phyloP scores from a whole-genome alignment of 1,140 invertebrate genomes.

The Doryteuthis pealeii region DNA sequence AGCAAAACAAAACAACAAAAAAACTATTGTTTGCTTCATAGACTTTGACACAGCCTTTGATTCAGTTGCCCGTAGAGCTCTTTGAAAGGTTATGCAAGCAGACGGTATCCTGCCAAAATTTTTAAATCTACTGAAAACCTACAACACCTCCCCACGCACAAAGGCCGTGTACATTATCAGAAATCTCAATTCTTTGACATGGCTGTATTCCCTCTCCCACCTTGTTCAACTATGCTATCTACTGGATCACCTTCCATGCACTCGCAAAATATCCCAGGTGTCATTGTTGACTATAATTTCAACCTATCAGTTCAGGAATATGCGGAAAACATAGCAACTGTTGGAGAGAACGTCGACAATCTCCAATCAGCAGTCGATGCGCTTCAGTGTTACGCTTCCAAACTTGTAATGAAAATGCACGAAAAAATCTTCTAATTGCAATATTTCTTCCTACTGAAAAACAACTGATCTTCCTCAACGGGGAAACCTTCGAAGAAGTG shows the following conservation, averaged over 20 bases:
- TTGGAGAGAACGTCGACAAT: background rate
- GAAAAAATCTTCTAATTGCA: background rate
- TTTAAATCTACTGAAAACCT: background rate
- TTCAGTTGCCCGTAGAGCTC: background rate
- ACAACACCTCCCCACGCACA: background rate
- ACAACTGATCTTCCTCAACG: background rate
- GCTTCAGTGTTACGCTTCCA: background rate
- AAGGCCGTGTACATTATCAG: background rate
- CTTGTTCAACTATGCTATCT: too few relatives aligned
- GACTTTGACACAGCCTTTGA: background rate
- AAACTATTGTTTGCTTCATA: background rate
- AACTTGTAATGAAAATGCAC: background rate
- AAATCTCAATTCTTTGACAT: background rate
- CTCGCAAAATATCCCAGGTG: background rate
- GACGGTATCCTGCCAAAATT: background rate
- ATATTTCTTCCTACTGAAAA: background rate
- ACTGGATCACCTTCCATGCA: background rate
- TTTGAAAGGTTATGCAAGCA: background rate
- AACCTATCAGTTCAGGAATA: background rate
- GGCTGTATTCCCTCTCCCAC: background rate
- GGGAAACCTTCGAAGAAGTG: background rate
- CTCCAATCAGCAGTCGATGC: background rate
- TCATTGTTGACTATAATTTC: background rate
- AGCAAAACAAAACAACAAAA: too few relatives aligned
- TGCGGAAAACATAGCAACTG: background rate